A percentile compares a stretch with the other conserved stretches of the same genome.
These are phyloP conservation scores for Plecotus auritus DNA, from an alignment of 2,113 vertebrate species.

Conservation along the genomic window DNA sequence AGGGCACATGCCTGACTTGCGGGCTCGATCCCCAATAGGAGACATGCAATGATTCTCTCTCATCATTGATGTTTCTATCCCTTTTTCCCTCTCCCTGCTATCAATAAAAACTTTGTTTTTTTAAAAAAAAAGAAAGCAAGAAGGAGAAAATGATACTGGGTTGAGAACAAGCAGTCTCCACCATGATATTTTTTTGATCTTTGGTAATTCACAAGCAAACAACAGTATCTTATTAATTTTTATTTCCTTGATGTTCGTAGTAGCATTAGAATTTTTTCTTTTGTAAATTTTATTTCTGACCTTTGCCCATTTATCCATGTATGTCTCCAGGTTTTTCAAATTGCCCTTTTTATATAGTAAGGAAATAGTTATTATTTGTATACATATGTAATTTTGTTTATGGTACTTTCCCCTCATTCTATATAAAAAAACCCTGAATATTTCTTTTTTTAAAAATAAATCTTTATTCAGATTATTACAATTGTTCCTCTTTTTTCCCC, in stretches of 20 bases:
- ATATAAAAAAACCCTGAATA: background rate
- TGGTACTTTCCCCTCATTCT: background rate
- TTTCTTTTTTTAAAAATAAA: no score
- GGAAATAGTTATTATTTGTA: background rate
- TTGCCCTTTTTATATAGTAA: background rate
- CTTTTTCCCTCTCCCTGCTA: no score
- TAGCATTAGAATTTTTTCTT: conserved; percentile 18
- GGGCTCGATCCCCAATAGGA: no score
- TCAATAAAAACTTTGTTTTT: no score
- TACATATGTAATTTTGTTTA: background rate
- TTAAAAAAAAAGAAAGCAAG: no score
- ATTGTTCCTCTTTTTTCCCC: no score
- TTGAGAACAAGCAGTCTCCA: background rate
- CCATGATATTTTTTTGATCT: background rate
- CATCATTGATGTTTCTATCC: no score
- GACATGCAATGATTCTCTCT: no score
- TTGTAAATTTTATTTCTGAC: background rate
- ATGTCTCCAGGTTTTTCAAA: background rate
- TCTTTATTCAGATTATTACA: no score
- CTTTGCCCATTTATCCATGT: background rate
- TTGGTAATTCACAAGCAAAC: conserved; percentile 7
- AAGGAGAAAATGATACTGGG: background rate
- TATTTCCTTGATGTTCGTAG: conserved; percentile 5
- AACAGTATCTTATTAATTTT: background rate
- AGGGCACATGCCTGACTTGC: no score